phyloP scores from a whole-genome alignment of 2,888 invertebrate species.

The Trichopria drosophilae region DNA sequence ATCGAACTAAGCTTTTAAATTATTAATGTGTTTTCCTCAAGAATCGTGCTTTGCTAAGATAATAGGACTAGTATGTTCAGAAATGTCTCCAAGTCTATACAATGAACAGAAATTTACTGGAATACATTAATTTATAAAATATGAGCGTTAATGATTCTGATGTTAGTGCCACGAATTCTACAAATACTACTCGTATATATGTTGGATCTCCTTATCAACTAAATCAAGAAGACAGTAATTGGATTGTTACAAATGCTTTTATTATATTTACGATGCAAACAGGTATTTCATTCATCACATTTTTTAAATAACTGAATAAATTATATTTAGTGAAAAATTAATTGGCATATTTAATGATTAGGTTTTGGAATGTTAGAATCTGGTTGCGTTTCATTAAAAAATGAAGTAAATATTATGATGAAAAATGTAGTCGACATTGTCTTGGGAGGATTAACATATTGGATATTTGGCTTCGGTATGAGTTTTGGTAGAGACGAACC shows the following conservation, averaged over 20 bases:
- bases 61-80: slow-evolving; percentile 7
- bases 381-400: slow-evolving; percentile 89
- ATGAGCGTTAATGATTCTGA: slow-evolving; percentile 35
- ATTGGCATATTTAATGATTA: too few relatives aligned
- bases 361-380: slow-evolving; percentile 94
- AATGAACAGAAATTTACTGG: neutral
- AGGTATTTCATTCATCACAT: slow-evolving; percentile 65
- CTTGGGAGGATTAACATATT: slow-evolving; percentile 88
- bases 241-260: slow-evolving; percentile 86
- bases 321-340: neutral
- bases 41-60: neutral
- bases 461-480: slow-evolving; percentile 92
- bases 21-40: slow-evolving; percentile 45
- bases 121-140: slow-evolving; percentile 1
- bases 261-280: slow-evolving; percentile 95
- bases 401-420: slow-evolving; percentile 97
- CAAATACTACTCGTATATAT: slow-evolving; percentile 34
- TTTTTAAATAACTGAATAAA: neutral
- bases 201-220: slow-evolving; percentile 63
- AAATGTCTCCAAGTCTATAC: neutral
- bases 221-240: slow-evolving; percentile 80
- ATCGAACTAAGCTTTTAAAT: slow-evolving; percentile 33
- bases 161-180: slow-evolving; percentile 40
- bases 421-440: slow-evolving; percentile 93
- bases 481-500: slow-evolving; percentile 78